A percentile compares a stretch with the other conserved stretches of the same genome.
Conservation (phyloP, 2,113 vertebrate species). For the Mionectes macconnelli region DNA sequence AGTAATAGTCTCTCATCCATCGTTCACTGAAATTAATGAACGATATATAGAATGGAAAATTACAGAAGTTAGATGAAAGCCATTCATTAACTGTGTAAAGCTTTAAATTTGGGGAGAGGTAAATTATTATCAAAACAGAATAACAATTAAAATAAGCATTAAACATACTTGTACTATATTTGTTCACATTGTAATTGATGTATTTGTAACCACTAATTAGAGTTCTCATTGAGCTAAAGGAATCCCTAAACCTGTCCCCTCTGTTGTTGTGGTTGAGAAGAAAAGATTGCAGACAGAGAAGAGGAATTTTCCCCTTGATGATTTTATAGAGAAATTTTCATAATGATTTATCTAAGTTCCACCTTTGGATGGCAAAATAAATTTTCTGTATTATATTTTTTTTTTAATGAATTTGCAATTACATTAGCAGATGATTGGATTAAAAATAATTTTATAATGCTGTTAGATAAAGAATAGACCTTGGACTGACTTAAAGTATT, state of each 20-base stretch:
- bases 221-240: background rate
- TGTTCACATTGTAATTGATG: background rate
- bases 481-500: background rate
- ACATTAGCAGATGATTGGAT: background rate
- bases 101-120: slow-evolving; percentile 16
- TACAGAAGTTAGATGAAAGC: slow-evolving; percentile 22
- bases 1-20: background rate
- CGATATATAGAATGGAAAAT: background rate
- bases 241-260: background rate
- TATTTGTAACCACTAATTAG: slow-evolving; percentile 7
- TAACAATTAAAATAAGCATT: slow-evolving; percentile 1
- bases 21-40: slow-evolving; percentile 27
- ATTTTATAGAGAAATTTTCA: background rate
- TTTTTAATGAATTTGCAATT: background rate
- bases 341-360: background rate
- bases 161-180: background rate
- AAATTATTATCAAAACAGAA: slow-evolving; percentile 25
- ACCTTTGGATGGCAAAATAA: background rate
- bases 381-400: background rate
- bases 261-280: background rate
- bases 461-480: background rate
- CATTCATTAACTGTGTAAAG: slow-evolving; percentile 3
- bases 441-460: background rate
- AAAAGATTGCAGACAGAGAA: background rate
- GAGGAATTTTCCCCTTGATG: background rate